These are phyloP conservation scores for Chromobotia macracanthus DNA, from an alignment of 2,797 vertebrate species.

Conservation along the genomic window DNA sequence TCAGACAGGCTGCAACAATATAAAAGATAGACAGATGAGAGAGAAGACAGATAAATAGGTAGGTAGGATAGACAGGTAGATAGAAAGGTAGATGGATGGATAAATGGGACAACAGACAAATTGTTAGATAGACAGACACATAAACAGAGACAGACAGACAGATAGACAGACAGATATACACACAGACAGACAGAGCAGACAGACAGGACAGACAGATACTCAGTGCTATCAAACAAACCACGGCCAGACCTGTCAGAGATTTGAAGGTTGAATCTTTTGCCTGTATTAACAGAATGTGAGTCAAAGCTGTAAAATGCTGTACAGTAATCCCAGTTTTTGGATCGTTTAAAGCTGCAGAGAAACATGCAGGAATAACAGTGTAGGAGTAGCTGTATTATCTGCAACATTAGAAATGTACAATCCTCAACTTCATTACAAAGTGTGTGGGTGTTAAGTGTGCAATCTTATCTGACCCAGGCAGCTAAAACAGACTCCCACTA, in stretches of 20 bases:
- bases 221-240: too few species aligned
- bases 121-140: too few species aligned
- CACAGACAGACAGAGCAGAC: too few species aligned
- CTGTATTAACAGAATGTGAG: constrained; percentile 6
- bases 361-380: constrained; percentile 51
- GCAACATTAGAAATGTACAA: constrained; percentile 47
- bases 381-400: constrained; percentile 35
- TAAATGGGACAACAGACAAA: not conserved
- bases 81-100: not conserved
- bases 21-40: not conserved
- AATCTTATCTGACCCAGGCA: constrained; percentile 42
- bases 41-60: not conserved
- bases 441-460: constrained; percentile 35
- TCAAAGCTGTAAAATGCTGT: not conserved
- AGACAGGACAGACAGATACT: too few species aligned
- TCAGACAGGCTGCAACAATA: constrained; percentile 22
- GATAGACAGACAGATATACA: not conserved
- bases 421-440: constrained; percentile 46
- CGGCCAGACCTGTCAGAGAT: not conserved
- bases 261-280: not conserved
- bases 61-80: not conserved
- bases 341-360: constrained; percentile 4
- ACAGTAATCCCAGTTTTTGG: constrained; percentile 36
- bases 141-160: too few species aligned
- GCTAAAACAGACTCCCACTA: constrained; percentile 44